phyloP scores from a whole-genome alignment of 2,113 vertebrate genomes.

The Urocynchramus pylzowi region DNA sequence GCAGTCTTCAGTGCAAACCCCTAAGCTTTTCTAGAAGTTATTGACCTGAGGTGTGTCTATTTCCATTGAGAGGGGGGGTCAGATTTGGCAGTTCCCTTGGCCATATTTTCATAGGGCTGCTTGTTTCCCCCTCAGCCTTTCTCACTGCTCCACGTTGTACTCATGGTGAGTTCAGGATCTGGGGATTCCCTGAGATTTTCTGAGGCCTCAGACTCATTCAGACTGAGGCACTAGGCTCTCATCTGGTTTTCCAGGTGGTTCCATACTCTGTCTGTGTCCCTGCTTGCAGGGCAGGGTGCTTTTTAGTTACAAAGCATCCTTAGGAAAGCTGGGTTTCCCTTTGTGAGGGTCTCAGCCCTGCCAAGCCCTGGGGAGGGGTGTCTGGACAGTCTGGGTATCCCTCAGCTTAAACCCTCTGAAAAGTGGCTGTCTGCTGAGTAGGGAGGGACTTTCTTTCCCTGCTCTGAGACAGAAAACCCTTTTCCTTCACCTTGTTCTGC shows the following conservation, averaged over 20 bases:
- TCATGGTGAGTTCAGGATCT: not conserved
- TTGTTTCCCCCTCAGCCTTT: not conserved
- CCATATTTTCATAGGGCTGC: not conserved
- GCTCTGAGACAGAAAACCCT: not conserved
- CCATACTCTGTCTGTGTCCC: not conserved
- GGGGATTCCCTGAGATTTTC: not conserved
- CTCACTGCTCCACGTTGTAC: rapidly evolving
- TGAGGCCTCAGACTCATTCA: not conserved
- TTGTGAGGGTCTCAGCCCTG: not conserved
- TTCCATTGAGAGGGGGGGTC: not conserved
- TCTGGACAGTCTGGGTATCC: not conserved
- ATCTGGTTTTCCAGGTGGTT: not conserved
- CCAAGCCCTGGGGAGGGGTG: not conserved
- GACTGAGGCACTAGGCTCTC: not conserved
- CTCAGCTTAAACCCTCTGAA: not conserved
- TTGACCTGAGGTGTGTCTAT: not conserved
- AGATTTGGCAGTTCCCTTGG: not conserved
- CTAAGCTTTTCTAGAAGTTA: not conserved
- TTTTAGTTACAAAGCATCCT: not conserved
- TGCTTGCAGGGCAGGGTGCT: not conserved
- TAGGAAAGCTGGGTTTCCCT: not conserved
- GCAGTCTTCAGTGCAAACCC: not conserved
- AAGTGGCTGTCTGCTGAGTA: not conserved
- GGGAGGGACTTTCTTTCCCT: not conserved
- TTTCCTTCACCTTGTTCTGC: not conserved